Percentiles rank a stretch among this genome's conserved stretches.
These are phyloP conservation scores for Intoshia linei DNA, from an alignment of 1,140 invertebrate species.

Conservation along the genomic window DNA sequence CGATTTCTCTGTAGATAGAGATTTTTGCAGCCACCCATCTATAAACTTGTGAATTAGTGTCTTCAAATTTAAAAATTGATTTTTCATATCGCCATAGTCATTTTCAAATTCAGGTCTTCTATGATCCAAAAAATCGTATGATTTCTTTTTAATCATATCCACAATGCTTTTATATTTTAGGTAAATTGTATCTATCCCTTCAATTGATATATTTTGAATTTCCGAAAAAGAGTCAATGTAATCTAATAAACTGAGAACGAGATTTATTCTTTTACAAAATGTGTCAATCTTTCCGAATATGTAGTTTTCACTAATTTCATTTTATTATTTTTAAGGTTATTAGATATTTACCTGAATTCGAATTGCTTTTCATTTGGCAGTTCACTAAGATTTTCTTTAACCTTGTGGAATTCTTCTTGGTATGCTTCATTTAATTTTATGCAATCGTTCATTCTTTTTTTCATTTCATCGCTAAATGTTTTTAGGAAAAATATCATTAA, in stretches of 20 bases:
- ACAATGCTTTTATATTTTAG: conserved; percentile 26
- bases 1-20: conserved; percentile 19
- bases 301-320: conserved; percentile 43
- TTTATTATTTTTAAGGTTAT: neutral
- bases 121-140: conserved; percentile 62
- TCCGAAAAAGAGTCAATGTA: conserved; percentile 32
- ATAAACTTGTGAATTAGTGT: conserved; percentile 19
- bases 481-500: conserved; percentile 19
- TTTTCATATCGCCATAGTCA: conserved; percentile 45
- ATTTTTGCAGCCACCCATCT: conserved; percentile 19
- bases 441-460: conserved; percentile 44
- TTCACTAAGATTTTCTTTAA: conserved; percentile 25
- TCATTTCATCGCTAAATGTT: conserved; percentile 10
- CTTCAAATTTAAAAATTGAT: conserved; percentile 28
- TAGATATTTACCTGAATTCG: conserved; percentile 31
- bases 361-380: conserved; percentile 36
- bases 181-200: conserved; percentile 18
- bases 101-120: conserved; percentile 43
- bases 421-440: conserved; percentile 46
- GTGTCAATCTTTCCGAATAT: conserved; percentile 80
- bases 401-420: conserved; percentile 24
- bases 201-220: conserved; percentile 16
- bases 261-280: conserved; percentile 48
- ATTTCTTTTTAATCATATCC: conserved; percentile 39
- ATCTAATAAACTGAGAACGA: conserved; percentile 56